phyloP scores from a whole-genome alignment of 2,113 vertebrate genomes.

The Motacilla tschutschensis region DNA sequence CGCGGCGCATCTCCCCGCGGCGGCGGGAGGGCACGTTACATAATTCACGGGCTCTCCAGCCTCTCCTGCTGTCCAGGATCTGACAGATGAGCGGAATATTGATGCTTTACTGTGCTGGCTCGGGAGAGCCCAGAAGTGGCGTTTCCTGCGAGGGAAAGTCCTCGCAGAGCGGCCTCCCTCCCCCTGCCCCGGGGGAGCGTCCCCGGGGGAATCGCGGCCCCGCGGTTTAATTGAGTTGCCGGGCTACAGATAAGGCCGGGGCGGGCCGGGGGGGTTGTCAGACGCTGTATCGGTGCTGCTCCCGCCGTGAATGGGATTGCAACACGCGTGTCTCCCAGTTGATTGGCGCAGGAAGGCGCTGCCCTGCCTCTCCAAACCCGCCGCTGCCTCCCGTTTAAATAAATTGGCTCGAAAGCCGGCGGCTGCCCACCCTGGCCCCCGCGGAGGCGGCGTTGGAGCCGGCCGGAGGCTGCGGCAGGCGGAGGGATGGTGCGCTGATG shows the following conservation, averaged over 20 bases:
- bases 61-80: slow-evolving; percentile 8
- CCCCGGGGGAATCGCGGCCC: neutral
- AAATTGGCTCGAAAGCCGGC: slow-evolving; percentile 35
- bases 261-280: neutral
- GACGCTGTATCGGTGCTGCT: neutral
- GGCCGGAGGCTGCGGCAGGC: slow-evolving; percentile 10
- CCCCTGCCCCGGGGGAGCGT: neutral
- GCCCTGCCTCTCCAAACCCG: slow-evolving; percentile 39
- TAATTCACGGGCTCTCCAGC: neutral
- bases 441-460: slow-evolving; percentile 1
- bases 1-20: neutral
- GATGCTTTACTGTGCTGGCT: neutral
- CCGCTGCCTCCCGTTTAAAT: slow-evolving; percentile 48
- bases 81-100: slow-evolving; percentile 4
- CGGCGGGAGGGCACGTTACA: neutral
- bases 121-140: neutral
- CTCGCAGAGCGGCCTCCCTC: neutral
- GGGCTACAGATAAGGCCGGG: neutral
- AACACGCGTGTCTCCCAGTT: slow-evolving; percentile 22
- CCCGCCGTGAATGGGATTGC: slow-evolving; percentile 29
- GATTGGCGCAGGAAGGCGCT: slow-evolving; percentile 38
- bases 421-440: slow-evolving; percentile 20
- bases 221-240: neutral
- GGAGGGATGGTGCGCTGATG: slow-evolving; percentile 60
- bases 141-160: neutral